Conservation (phyloP, 2,888 invertebrate genomes). For the Phaedon cochleariae region DNA sequence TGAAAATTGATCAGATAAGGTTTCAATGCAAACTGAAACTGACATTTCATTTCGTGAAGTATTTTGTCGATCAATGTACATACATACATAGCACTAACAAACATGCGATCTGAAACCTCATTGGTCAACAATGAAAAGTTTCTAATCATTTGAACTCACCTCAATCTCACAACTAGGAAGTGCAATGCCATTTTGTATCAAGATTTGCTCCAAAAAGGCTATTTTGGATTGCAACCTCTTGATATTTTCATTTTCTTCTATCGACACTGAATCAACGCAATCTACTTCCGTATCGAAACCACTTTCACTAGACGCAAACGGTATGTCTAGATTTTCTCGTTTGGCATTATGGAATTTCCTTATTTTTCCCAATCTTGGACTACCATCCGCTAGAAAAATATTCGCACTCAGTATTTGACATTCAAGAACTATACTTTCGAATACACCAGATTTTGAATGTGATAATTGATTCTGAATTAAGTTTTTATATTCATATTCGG, state of each 20-base stretch:
- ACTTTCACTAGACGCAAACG: slow-evolving; percentile 58
- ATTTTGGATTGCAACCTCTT: slow-evolving; percentile 56
- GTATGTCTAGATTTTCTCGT: slow-evolving; percentile 59
- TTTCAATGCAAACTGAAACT: too few relatives aligned
- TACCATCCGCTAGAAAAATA: slow-evolving; percentile 62
- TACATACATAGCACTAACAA: too few relatives aligned
- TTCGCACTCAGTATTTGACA: slow-evolving; percentile 6
- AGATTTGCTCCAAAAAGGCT: slow-evolving; percentile 58
- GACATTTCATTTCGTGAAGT: too few relatives aligned
- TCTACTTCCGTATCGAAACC: slow-evolving; percentile 62
- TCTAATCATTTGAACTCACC: slow-evolving; percentile 22
- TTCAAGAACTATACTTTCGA: not conserved
- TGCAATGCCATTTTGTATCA: slow-evolving; percentile 55
- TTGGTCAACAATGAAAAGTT: not conserved
- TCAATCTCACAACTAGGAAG: slow-evolving; percentile 46
- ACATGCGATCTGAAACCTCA: not conserved
- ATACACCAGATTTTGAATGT: too few relatives aligned
- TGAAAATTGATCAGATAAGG: too few relatives aligned
- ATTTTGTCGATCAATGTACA: too few relatives aligned
- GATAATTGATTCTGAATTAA: too few relatives aligned
- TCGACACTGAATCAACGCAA: slow-evolving; percentile 52
- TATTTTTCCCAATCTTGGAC: slow-evolving; percentile 69
- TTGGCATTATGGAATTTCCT: slow-evolving; percentile 64
- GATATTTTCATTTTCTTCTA: slow-evolving; percentile 48
- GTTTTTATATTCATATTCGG: too few relatives aligned